Percentiles rank a stretch among this genome's conserved stretches.
These are phyloP conservation scores for Laticauda colubrina DNA, from an alignment of 2,113 vertebrate genomes.

Conservation along the genomic window DNA sequence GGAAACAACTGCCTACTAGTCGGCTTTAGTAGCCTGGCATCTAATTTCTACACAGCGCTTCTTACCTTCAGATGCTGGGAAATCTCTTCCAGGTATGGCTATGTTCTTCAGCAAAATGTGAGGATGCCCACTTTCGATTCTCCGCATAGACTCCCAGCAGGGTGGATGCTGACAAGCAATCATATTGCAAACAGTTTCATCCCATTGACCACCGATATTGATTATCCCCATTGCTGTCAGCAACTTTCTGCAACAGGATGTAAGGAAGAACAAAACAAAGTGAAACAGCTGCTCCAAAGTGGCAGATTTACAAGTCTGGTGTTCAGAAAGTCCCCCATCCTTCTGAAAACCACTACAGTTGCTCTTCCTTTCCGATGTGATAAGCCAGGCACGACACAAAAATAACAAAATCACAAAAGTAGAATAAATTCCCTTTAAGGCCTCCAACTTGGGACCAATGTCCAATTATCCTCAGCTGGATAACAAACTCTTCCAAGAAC, in stretches of 20 bases:
- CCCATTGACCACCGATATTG: constrained; percentile 42
- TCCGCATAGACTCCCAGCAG: constrained; percentile 61
- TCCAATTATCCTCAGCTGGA: no score
- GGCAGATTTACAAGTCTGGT: background rate
- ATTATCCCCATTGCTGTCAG: constrained; percentile 30
- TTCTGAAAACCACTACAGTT: background rate
- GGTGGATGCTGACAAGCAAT: constrained; percentile 57
- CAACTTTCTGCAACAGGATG: background rate
- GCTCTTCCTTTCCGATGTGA: background rate
- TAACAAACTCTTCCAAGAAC: no score
- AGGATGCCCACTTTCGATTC: constrained; percentile 58
- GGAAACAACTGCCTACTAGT: background rate
- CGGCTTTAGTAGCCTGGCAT: no score
- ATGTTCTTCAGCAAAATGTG: constrained; percentile 26
- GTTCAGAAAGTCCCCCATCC: background rate
- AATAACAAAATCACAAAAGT: no score
- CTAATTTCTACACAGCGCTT: background rate
- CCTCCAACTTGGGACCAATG: no score
- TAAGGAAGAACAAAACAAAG: background rate
- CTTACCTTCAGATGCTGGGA: constrained; percentile 39
- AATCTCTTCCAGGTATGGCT: background rate
- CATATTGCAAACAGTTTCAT: constrained; percentile 54
- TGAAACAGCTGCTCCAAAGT: background rate
- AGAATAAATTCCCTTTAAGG: no score
- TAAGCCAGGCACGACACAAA: no score